Evolutionary conservation across 2,888 invertebrate species (phyloP).

Genomic region (Drosophila lacicola): DNA sequence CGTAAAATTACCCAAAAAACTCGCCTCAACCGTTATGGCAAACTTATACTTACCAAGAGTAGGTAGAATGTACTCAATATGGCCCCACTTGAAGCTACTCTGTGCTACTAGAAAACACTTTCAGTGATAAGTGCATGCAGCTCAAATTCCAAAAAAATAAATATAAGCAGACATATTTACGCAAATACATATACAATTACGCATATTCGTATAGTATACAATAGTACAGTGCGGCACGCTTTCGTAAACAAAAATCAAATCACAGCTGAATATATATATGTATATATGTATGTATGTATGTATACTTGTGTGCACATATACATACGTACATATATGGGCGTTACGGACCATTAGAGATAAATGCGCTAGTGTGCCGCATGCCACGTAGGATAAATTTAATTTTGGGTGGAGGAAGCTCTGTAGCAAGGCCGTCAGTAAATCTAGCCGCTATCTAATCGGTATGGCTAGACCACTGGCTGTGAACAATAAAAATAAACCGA

Average conservation of each 20-base stretch:
- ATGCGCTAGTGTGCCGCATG: slow-evolving; percentile 19
- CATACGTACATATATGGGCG: background rate
- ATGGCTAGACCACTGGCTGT: slow-evolving; percentile 56
- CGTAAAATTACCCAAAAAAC: background rate
- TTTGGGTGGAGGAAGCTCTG: slow-evolving; percentile 5
- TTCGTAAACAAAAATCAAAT: slow-evolving; percentile 38
- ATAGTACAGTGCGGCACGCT: slow-evolving; percentile 34
- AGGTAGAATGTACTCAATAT: background rate
- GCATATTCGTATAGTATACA: background rate
- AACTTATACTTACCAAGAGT: slow-evolving; percentile 13
- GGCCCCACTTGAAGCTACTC: slow-evolving; percentile 4
- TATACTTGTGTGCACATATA: too few relatives aligned
- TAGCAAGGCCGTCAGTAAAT: slow-evolving; percentile 47
- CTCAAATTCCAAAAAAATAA: slow-evolving; percentile 49
- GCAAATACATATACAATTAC: background rate
- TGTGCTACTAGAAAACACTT: slow-evolving; percentile 44
- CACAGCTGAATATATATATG: slow-evolving; percentile 11
- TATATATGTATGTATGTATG: background rate
- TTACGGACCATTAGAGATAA: slow-evolving; percentile 11
- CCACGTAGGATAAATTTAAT: slow-evolving; percentile 37
- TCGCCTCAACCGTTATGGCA: slow-evolving; percentile 4
- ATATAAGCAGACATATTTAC: background rate
- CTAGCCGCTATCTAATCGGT: slow-evolving; percentile 54
- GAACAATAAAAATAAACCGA: slow-evolving; percentile 29
- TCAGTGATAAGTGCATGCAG: slow-evolving; percentile 44